Conservation (phyloP, 1,140 invertebrate species). For the Hylaeus volcanicus region DNA sequence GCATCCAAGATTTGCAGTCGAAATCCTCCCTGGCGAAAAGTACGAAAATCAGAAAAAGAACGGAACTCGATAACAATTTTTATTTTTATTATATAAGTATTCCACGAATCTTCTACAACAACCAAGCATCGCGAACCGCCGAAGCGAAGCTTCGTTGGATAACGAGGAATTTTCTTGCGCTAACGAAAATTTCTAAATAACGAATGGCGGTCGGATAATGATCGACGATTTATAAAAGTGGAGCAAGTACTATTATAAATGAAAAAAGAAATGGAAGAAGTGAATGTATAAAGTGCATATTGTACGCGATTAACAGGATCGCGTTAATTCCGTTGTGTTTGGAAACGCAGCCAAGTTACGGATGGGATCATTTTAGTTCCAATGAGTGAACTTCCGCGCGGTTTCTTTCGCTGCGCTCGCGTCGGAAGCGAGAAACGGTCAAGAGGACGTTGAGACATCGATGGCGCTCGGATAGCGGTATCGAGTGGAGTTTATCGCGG, state of each 20-base stretch:
- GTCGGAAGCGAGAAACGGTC: conserved; percentile 21
- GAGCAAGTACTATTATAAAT: neutral
- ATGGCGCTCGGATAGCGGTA: conserved; percentile 25
- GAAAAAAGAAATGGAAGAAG: neutral
- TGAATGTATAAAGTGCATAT: too few species aligned
- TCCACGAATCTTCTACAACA: neutral
- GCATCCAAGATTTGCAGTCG: conserved; percentile 91
- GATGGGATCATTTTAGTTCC: conserved; percentile 11
- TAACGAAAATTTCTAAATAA: too few species aligned
- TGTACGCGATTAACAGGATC: neutral
- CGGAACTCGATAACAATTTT: neutral
- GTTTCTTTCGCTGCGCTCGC: conserved; percentile 16
- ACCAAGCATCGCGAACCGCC: neutral
- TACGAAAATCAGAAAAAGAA: neutral
- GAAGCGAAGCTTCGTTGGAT: too few species aligned
- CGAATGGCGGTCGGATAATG: neutral
- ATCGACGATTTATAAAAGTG: neutral
- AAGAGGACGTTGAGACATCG: conserved; percentile 38
- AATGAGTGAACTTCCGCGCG: conserved; percentile 26
- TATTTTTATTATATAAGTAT: too few species aligned
- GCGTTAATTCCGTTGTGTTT: neutral
- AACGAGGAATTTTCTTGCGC: too few species aligned
- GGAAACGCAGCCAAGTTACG: neutral
- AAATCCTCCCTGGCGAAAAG: conserved; percentile 89
- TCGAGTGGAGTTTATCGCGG: conserved; percentile 19